Conservation (phyloP, 2,888 invertebrate genomes). For the Halocaridina rubra region DNA sequence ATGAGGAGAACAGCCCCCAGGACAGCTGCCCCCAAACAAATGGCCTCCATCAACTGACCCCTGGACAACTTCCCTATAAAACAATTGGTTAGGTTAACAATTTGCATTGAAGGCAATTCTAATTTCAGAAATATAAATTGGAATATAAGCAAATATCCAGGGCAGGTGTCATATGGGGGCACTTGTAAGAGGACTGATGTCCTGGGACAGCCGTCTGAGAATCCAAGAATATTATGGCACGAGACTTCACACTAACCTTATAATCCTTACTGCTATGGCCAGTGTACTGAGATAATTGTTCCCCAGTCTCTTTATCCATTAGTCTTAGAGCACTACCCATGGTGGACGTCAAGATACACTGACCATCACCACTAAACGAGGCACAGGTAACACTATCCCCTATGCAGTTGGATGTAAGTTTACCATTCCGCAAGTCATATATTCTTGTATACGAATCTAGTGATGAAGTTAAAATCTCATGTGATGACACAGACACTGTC, state of each 20-base stretch:
- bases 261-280: slow-evolving; percentile 88
- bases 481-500: slow-evolving; percentile 78
- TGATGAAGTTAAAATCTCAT: slow-evolving; percentile 90
- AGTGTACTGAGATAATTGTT: slow-evolving; percentile 78
- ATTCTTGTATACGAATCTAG: slow-evolving; percentile 87
- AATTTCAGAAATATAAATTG: too few relatives aligned
- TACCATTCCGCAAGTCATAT: slow-evolving; percentile 92
- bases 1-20: too few relatives aligned
- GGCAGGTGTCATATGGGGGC: too few relatives aligned
- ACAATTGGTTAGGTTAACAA: too few relatives aligned
- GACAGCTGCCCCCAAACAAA: too few relatives aligned
- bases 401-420: slow-evolving; percentile 84
- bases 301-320: slow-evolving; percentile 88
- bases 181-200: too few relatives aligned
- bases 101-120: too few relatives aligned
- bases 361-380: slow-evolving; percentile 89
- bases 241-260: slow-evolving; percentile 74
- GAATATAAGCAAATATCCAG: too few relatives aligned
- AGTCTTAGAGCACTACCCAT: slow-evolving; percentile 85
- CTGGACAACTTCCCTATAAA: too few relatives aligned
- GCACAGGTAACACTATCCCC: slow-evolving; percentile 87
- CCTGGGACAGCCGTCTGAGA: too few relatives aligned
- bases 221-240: neutral
- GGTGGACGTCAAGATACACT: slow-evolving; percentile 88
- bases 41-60: too few relatives aligned